Conservation (phyloP, 1,140 invertebrate species). For the Drosophila melanica region DNA sequence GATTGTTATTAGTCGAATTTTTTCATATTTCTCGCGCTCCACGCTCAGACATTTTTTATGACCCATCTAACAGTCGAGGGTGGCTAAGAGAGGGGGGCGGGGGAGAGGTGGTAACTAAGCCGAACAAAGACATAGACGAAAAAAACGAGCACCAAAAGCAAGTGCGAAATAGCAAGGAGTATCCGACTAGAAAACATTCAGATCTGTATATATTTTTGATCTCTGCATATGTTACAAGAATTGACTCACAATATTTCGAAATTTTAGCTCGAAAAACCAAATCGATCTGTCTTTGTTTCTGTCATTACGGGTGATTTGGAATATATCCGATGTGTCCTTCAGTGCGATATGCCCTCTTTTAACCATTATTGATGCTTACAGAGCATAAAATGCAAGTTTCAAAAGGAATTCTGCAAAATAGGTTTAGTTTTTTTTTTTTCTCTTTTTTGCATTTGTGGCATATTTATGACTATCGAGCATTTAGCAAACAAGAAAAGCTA, state of each 20-base stretch:
- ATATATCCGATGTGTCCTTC: too few relatives aligned
- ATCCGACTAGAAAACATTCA: not conserved
- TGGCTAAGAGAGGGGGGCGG: not conserved
- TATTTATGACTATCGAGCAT: slow-evolving; percentile 71
- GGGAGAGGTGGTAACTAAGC: slow-evolving; percentile 35
- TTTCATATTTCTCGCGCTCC: slow-evolving; percentile 66
- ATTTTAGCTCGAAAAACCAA: too few relatives aligned
- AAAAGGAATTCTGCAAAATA: slow-evolving; percentile 26
- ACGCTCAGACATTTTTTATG: slow-evolving; percentile 61
- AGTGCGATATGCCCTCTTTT: too few relatives aligned
- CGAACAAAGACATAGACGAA: not conserved
- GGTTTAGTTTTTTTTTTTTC: slow-evolving; percentile 16
- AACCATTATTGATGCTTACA: too few relatives aligned
- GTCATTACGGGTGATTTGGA: too few relatives aligned
- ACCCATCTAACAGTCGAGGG: slow-evolving; percentile 38
- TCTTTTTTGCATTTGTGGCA: slow-evolving; percentile 37
- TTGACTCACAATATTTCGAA: too few relatives aligned
- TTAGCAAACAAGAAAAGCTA: slow-evolving; percentile 58
- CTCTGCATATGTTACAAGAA: too few relatives aligned
- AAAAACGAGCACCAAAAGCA: not conserved
- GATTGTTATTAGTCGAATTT: slow-evolving; percentile 55
- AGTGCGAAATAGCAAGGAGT: not conserved
- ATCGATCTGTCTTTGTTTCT: too few relatives aligned
- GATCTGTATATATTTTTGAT: too few relatives aligned
- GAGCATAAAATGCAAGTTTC: slow-evolving; percentile 3